Base-by-base conservation (phyloP, 1,140 invertebrate genomes). In the Leptopilina clavipes region DNA sequence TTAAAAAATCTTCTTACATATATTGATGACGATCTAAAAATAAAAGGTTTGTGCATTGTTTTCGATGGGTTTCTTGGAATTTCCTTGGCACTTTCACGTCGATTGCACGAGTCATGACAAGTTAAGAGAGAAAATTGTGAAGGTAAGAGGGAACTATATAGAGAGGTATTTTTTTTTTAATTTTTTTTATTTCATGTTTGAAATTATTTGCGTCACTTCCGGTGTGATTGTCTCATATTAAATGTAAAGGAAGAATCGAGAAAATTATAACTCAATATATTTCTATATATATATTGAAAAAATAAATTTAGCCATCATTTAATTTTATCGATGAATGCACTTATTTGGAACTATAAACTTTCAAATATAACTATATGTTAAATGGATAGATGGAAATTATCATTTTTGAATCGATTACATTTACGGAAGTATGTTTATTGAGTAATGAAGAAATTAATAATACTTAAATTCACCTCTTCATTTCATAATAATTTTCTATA, bases 181-280 rank as follows among this genome's bases (percentile, higher is more conserved):
- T 31, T 5, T 5, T 31, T 31, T 31, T 2, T 31, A 31, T 52
- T 52, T 52, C 48, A 52, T 52, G 6, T 52, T 52, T 52, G 48
- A 52, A 52, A 52, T 52, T 52, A 52, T 52, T 52, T 52, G 48
- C 48, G 48, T 52, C 48, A 52, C 48, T 52, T 52, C 48, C 48
- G 48, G n/a, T 17, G 14, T 52, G n/a, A 52, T 52, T 52, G 48
- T 52, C 48, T 52, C 14, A 52, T 52, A 52, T 52, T 17, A 52
- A 52, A 52, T 31, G 6, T 40, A 17, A 52, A 17, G 17, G 48
- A 52, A 52, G 48, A 52, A 52, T 52, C 48, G 14, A 52, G 48
- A 52, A 52, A 52, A 52, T 52, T 52, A 52, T 52, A 52, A 52
- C 6, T 52, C 6, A n/a, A 52, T 52, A 52, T 17, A 12, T 12